Percentiles rank a stretch among this genome's conserved stretches.
These are phyloP conservation scores for Drosophila chauvacae DNA, from an alignment of 1,140 invertebrate genomes.

Conservation along the genomic window DNA sequence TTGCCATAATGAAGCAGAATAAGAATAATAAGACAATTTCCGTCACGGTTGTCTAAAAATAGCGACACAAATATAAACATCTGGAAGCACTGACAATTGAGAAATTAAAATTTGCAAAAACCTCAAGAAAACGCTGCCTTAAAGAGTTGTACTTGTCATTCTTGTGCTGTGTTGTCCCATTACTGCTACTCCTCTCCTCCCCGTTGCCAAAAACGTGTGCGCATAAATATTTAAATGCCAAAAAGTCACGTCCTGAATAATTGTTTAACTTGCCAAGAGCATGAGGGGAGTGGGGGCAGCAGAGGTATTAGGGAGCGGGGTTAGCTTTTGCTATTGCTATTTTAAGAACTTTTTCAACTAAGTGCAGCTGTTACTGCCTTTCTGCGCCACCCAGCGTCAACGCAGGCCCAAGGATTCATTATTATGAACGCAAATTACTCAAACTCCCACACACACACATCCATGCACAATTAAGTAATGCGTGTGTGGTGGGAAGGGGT, in stretches of 20 bases:
- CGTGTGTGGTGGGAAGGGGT: slow-evolving; percentile 3
- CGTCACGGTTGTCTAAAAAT: neutral
- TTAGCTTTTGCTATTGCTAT: slow-evolving; percentile 55
- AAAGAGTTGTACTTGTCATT: slow-evolving; percentile 29
- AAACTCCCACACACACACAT: slow-evolving; percentile 47
- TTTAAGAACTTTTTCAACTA: slow-evolving; percentile 80
- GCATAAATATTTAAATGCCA: slow-evolving; percentile 82
- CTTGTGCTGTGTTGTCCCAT: slow-evolving; percentile 15
- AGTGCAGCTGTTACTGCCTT: slow-evolving; percentile 66
- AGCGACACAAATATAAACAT: neutral
- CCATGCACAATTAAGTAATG: slow-evolving; percentile 43
- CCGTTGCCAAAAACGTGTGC: slow-evolving; percentile 66
- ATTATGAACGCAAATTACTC: slow-evolving; percentile 76
- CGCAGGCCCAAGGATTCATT: slow-evolving; percentile 65
- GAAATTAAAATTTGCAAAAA: slow-evolving; percentile 5
- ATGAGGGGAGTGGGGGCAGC: neutral
- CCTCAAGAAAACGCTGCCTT: slow-evolving; percentile 1
- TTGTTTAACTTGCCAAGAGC: slow-evolving; percentile 66
- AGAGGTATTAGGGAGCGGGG: neutral
- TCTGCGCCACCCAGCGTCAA: slow-evolving; percentile 22
- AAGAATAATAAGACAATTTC: neutral
- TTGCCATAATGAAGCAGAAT: neutral
- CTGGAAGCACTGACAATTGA: neutral
- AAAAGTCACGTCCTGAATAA: slow-evolving; percentile 83
- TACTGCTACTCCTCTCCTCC: neutral